A percentile compares a stretch with the other conserved stretches of the same genome.
Evolutionary conservation across 2,113 vertebrate genomes (phyloP).

Genomic region (Physeter macrocephalus): DNA sequence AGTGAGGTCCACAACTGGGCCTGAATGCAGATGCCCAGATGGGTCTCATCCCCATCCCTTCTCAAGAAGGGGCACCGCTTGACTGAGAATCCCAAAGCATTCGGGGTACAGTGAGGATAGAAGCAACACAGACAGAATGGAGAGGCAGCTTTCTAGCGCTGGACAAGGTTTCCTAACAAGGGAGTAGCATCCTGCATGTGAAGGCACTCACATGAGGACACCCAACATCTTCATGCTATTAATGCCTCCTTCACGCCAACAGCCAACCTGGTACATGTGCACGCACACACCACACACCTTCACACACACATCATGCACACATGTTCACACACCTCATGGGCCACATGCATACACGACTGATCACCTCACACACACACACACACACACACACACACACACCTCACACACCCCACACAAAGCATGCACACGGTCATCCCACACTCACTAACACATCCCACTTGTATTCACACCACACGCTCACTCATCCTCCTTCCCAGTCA

Average conservation of each 20-base stretch:
- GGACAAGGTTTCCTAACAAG: background rate
- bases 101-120: background rate
- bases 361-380: no score
- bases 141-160: background rate
- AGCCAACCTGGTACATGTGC: rapidly evolving
- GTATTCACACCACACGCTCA: background rate
- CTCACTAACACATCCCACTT: background rate
- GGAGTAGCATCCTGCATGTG: no score
- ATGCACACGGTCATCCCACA: background rate
- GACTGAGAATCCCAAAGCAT: background rate
- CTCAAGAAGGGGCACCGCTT: background rate
- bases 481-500: background rate
- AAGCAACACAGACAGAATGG: background rate
- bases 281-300: background rate
- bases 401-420: background rate
- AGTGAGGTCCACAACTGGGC: background rate
- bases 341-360: background rate
- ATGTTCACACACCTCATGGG: background rate
- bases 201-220: background rate
- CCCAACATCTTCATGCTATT: background rate
- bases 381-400: background rate
- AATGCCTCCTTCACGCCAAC: background rate
- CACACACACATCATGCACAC: background rate
- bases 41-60: background rate
- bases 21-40: background rate